A percentile compares a stretch with the other conserved stretches of the same genome.
phyloP scores from a whole-genome alignment of 2,888 invertebrate species.

The Caradrina kadenii region DNA sequence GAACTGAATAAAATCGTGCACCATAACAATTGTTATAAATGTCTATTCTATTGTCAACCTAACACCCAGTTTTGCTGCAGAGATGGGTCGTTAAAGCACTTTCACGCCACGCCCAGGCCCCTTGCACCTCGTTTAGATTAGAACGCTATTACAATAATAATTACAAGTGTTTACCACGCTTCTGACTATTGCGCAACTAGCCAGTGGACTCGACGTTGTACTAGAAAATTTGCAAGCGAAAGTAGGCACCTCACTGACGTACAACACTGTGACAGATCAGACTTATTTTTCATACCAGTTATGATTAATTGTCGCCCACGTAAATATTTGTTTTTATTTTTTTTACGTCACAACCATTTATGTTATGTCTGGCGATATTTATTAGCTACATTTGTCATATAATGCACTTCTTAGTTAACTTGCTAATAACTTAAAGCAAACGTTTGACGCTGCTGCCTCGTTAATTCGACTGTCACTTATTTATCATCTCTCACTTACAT shows the following conservation, averaged over 20 bases:
- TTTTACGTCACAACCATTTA: slow-evolving; percentile 46
- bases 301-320: slow-evolving; percentile 55
- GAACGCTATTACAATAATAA: slow-evolving; percentile 85
- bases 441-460: slow-evolving; percentile 28
- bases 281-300: slow-evolving; percentile 51
- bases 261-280: slow-evolving; percentile 67
- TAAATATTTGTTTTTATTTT: slow-evolving; percentile 53
- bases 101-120: slow-evolving; percentile 72
- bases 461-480: slow-evolving; percentile 53
- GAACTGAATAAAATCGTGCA: slow-evolving; percentile 4
- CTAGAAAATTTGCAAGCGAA: slow-evolving; percentile 86
- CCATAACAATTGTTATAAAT: slow-evolving; percentile 38
- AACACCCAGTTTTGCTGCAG: slow-evolving; percentile 36
- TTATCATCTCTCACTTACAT: slow-evolving; percentile 55
- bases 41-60: slow-evolving; percentile 41
- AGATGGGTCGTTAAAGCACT: slow-evolving; percentile 67
- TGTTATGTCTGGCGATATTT: slow-evolving; percentile 51
- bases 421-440: slow-evolving; percentile 35
- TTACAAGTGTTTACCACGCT: slow-evolving; percentile 81
- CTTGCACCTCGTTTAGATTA: slow-evolving; percentile 79
- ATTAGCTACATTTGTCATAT: slow-evolving; percentile 52
- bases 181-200: slow-evolving; percentile 75
- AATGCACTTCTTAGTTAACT: slow-evolving; percentile 43
- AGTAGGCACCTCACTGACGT: slow-evolving; percentile 72
- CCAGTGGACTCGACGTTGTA: slow-evolving; percentile 65